phyloP scores from a whole-genome alignment of 2,113 vertebrate genomes.

The Chionomys nivalis region DNA sequence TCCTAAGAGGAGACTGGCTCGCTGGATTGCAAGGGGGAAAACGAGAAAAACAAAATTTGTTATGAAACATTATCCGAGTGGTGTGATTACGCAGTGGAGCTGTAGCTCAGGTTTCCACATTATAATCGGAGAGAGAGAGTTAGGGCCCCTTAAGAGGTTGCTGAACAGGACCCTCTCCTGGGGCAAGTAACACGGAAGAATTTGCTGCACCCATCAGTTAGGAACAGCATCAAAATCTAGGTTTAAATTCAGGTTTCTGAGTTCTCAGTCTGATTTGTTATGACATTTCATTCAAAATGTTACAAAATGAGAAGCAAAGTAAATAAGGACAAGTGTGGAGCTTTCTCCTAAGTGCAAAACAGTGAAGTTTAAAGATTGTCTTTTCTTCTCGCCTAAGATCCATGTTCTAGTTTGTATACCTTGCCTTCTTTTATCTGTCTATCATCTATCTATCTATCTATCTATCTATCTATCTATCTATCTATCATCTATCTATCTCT shows the following conservation, averaged over 20 bases:
- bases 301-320: conserved; percentile 17
- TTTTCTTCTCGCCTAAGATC: neutral
- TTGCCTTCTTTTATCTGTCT: neutral
- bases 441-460: too few species aligned
- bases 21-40: neutral
- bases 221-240: neutral
- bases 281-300: neutral
- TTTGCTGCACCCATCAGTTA: neutral
- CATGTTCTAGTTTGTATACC: neutral
- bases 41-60: conserved; percentile 51
- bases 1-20: conserved; percentile 28
- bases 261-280: neutral
- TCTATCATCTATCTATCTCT: too few species aligned
- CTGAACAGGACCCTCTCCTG: neutral
- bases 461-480: neutral
- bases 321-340: neutral
- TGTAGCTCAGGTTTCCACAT: neutral
- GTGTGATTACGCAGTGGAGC: neutral
- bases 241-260: neutral
- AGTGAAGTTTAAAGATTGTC: neutral
- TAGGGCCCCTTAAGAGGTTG: neutral
- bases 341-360: neutral
- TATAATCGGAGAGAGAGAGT: neutral
- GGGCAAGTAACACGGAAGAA: neutral
- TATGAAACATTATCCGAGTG: conserved; percentile 10